These are phyloP conservation scores for Phaenicophaeus curvirostris DNA, from an alignment of 2,797 vertebrate species.

Conservation along the genomic window DNA sequence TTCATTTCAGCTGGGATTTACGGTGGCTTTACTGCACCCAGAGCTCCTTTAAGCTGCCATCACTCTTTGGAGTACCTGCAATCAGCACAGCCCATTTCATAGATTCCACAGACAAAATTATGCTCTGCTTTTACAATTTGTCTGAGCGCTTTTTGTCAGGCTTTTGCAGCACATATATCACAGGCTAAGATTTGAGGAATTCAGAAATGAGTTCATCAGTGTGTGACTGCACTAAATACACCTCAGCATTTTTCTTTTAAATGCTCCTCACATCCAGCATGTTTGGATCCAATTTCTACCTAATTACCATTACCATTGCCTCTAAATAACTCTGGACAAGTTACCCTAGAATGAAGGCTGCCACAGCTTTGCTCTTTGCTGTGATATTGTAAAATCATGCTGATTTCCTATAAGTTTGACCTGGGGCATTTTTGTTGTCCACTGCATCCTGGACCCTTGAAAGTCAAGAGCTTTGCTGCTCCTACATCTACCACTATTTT, in stretches of 20 bases:
- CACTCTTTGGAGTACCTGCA: not conserved
- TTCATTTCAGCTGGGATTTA: conserved; percentile 33
- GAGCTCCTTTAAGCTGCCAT: not conserved
- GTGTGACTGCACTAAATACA: not conserved
- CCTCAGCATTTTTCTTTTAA: not conserved
- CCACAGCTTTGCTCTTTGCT: not conserved
- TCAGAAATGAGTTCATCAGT: not conserved
- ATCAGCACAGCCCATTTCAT: not conserved
- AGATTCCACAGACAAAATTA: not conserved
- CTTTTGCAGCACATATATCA: not conserved
- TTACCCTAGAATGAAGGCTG: not conserved
- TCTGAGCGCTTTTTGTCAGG: not conserved
- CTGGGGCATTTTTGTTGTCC: not conserved
- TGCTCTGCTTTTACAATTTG: not conserved
- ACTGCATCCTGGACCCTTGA: not conserved
- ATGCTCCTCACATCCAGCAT: not conserved
- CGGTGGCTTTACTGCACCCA: not conserved
- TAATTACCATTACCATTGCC: not conserved
- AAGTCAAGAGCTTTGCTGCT: not conserved
- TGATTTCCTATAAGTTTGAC: not conserved
- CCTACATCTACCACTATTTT: not conserved
- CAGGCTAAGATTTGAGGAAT: not conserved
- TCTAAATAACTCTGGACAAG: not conserved
- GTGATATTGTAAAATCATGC: not conserved
- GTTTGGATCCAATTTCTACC: not conserved